Evolutionary conservation across 2,888 invertebrate genomes (phyloP).

Genomic region (Metalampra italica): DNA sequence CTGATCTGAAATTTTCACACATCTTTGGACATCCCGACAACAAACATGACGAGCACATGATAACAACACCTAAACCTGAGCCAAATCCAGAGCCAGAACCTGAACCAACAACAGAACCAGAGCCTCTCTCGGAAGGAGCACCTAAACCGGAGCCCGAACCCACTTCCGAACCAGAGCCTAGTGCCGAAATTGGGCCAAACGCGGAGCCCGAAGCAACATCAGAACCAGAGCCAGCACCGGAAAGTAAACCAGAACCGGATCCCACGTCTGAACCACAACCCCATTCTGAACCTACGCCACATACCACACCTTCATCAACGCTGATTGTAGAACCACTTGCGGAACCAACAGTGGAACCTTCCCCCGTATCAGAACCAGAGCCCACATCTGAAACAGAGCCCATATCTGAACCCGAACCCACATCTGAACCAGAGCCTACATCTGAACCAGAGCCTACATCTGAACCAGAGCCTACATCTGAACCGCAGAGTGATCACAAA

Average conservation of each 20-base stretch:
- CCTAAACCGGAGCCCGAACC: conserved; percentile 31
- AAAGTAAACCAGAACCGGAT: conserved; percentile 41
- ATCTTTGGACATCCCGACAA: conserved; percentile 43
- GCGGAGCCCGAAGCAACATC: conserved; percentile 36
- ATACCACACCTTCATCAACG: conserved; percentile 16
- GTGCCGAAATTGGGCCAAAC: conserved; percentile 46
- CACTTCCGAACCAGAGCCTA: conserved; percentile 36
- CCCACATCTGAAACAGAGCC: conserved; percentile 31
- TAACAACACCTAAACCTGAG: conserved; percentile 19
- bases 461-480: conserved; percentile 10
- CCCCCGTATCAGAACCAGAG: conserved; percentile 34
- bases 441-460: conserved; percentile 36
- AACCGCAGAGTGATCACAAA: conserved; percentile 12
- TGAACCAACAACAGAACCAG: conserved; percentile 35
- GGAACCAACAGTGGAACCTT: conserved; percentile 22
- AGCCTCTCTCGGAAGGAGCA: conserved; percentile 46
- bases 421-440: conserved; percentile 41
- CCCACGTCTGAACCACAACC: conserved; percentile 20
- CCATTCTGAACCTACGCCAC: conserved; percentile 12
- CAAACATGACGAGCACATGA: conserved; percentile 27
- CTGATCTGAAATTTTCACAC: conserved; percentile 49
- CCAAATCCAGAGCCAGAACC: conserved; percentile 21
- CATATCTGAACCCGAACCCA: conserved; percentile 36
- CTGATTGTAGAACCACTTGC: conserved; percentile 24
- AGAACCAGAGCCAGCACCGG: conserved; percentile 25